phyloP scores from a whole-genome alignment of 2,797 vertebrate genomes.

The Leuciscus waleckii region DNA sequence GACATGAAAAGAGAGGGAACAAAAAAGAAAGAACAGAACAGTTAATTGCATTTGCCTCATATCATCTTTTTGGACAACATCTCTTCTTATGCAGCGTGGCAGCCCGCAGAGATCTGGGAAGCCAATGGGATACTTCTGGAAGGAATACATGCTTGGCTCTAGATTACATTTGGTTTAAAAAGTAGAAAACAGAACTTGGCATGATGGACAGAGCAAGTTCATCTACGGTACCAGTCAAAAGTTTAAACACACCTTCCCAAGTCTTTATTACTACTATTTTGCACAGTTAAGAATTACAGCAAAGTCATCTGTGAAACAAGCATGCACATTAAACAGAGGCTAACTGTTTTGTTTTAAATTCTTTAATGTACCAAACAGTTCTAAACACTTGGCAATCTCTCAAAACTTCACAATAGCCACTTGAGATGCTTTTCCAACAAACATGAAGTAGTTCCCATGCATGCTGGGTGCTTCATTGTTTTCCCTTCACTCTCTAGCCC shows the following conservation, averaged over 20 bases:
- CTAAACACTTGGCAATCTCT: constrained; percentile 4
- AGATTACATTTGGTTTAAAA: constrained; percentile 3
- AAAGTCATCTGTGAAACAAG: not conserved
- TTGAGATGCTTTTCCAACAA: not conserved
- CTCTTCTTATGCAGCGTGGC: not conserved
- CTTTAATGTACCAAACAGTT: not conserved
- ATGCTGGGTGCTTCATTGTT: not conserved
- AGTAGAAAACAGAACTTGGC: not conserved
- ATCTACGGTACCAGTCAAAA: constrained; percentile 2
- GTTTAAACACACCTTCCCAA: not conserved
- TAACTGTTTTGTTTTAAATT: not conserved
- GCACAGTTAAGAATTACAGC: not conserved
- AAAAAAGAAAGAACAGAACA: constrained; percentile 34
- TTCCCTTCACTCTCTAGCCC: not conserved
- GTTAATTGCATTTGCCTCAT: constrained; percentile 39
- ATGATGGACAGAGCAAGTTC: not conserved
- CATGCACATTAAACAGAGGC: not conserved
- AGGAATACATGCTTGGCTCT: not conserved
- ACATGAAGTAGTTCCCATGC: constrained; percentile 23
- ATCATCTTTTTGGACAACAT: constrained; percentile 37
- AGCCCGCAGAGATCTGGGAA: constrained; percentile 22
- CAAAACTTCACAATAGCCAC: constrained; percentile 17
- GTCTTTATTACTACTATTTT: not conserved
- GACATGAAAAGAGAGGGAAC: constrained; percentile 27
- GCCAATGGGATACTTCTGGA: constrained; percentile 33